Conservation (phyloP, 2,113 vertebrate species). For the Sinocyclocheilus maitianheensis region DNA sequence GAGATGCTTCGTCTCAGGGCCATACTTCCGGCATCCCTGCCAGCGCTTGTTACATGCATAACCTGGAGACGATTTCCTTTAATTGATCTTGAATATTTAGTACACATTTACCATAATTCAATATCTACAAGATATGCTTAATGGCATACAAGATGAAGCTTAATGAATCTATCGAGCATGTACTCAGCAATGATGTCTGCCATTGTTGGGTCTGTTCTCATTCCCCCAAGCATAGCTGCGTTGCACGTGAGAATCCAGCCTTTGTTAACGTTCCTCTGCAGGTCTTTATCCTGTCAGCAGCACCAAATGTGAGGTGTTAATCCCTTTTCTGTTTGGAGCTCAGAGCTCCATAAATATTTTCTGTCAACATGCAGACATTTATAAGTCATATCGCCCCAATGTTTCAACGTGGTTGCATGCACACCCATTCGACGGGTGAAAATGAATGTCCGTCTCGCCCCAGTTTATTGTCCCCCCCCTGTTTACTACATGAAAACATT, state of each 20-base stretch:
- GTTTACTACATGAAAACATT: conserved; percentile 19
- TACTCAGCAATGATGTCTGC: background rate
- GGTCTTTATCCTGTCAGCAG: background rate
- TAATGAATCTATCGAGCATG: conserved; percentile 36
- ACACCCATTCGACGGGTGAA: background rate
- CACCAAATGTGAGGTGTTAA: background rate
- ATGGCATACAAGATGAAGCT: conserved; percentile 21
- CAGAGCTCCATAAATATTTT: conserved; percentile 2
- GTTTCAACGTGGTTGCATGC: background rate
- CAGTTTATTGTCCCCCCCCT: background rate
- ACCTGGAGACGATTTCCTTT: background rate
- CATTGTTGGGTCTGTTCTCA: conserved; percentile 31
- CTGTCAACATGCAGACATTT: conserved; percentile 28
- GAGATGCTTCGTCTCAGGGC: too few species aligned
- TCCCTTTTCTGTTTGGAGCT: conserved; percentile 6
- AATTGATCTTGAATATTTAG: conserved; percentile 6
- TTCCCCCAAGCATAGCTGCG: background rate
- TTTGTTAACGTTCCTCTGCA: background rate
- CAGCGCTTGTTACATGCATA: too few species aligned
- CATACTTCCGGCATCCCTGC: too few species aligned
- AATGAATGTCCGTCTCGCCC: background rate
- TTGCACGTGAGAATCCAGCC: background rate
- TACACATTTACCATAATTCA: conserved; percentile 52
- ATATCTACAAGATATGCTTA: background rate
- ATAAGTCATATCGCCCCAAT: background rate